A percentile compares a stretch with the other conserved stretches of the same genome.
phyloP scores from a whole-genome alignment of 2,113 vertebrate species.

The Cynocephalus volans region DNA sequence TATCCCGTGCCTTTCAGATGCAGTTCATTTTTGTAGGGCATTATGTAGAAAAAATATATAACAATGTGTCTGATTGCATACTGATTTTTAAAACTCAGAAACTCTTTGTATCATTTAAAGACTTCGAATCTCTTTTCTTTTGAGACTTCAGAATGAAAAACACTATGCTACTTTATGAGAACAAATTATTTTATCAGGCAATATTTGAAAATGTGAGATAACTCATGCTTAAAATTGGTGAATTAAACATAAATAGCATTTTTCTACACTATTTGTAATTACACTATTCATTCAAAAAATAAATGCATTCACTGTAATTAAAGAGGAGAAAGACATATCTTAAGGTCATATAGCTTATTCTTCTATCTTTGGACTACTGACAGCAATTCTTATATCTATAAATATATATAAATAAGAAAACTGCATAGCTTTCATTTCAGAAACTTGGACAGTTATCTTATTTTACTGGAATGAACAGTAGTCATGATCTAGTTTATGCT shows the following conservation, averaged over 20 bases:
- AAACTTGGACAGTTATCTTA: not conserved
- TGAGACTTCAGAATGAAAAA: not conserved
- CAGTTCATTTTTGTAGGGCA: not conserved
- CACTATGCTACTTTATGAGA: not conserved
- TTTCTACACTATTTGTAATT: conserved; percentile 13
- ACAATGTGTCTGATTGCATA: not conserved
- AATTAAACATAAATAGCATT: conserved; percentile 44
- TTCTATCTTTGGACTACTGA: not conserved
- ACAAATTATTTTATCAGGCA: conserved; percentile 1
- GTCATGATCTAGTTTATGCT: not conserved
- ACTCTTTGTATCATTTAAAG: not conserved
- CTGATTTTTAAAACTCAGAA: conserved; percentile 29
- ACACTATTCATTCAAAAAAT: conserved; percentile 7
- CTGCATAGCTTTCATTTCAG: not conserved
- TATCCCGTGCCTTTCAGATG: not conserved
- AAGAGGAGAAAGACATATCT: not conserved
- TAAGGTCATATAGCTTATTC: not conserved
- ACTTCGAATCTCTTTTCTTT: not conserved
- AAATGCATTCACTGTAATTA: not conserved
- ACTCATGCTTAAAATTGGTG: conserved; percentile 37
- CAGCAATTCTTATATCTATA: not conserved
- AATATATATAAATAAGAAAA: not conserved
- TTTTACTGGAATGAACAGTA: not conserved
- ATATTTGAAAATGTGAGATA: conserved; percentile 45
- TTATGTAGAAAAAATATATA: not conserved